phyloP scores from a whole-genome alignment of 2,888 invertebrate species.

The Stenurella melanura region DNA sequence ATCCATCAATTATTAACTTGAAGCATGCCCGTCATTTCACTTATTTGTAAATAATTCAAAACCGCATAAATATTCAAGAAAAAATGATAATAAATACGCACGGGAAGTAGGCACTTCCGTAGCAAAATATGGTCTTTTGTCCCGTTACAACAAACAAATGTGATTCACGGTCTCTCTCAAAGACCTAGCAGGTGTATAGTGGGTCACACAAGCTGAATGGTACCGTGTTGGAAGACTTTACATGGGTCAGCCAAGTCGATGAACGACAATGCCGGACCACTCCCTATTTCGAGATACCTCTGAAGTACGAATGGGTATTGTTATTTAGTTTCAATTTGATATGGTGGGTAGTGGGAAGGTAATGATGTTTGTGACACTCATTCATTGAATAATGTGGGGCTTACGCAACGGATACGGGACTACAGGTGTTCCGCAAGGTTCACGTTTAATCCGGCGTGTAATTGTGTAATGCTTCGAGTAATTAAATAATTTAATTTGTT shows the following conservation, averaged over 20 bases:
- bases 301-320: slow-evolving; percentile 36
- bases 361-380: slow-evolving; percentile 30
- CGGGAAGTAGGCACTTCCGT: slow-evolving; percentile 21
- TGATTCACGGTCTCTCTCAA: slow-evolving; percentile 36
- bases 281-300: slow-evolving; percentile 45
- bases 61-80: not conserved
- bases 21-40: not conserved
- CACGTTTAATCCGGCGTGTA: not conserved
- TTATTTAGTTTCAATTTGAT: slow-evolving; percentile 28
- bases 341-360: slow-evolving; percentile 21
- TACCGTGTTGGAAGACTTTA: not conserved
- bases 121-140: slow-evolving; percentile 27
- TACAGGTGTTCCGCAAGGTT: slow-evolving; percentile 32
- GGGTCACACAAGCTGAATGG: slow-evolving; percentile 40
- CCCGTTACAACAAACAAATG: slow-evolving; percentile 43
- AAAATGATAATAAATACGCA: not conserved
- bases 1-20: not conserved
- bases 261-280: slow-evolving; percentile 46
- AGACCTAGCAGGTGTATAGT: slow-evolving; percentile 42
- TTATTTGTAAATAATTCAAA: slow-evolving; percentile 3
- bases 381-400: slow-evolving; percentile 18
- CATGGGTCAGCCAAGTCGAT: slow-evolving; percentile 38
- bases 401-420: slow-evolving; percentile 5
- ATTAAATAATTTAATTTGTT: not conserved
- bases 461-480: not conserved